A percentile compares a stretch with the other conserved stretches of the same genome.
These are phyloP conservation scores for Cydia splendana DNA, from an alignment of 1,140 invertebrate genomes.

Conservation along the genomic window DNA sequence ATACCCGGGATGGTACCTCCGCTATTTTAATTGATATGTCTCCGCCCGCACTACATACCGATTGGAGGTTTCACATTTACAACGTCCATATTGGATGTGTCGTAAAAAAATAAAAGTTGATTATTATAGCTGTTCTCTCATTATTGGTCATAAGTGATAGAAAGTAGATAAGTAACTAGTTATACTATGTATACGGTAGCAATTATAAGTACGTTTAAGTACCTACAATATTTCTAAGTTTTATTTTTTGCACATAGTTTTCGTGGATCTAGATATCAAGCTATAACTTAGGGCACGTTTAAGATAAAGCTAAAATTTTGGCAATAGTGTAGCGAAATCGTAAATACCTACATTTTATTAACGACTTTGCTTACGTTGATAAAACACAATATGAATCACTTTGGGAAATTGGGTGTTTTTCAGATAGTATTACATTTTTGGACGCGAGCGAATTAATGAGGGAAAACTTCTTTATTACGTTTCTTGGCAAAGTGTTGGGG, in stretches of 20 bases:
- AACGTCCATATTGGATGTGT: not conserved
- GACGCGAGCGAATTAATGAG: not conserved
- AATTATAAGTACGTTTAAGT: too few species aligned
- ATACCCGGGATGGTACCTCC: slow-evolving; percentile 23
- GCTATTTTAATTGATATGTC: slow-evolving; percentile 73
- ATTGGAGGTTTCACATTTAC: slow-evolving; percentile 36
- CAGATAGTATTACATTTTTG: not conserved
- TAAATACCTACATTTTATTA: too few species aligned
- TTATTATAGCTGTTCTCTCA: not conserved
- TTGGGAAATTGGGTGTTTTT: slow-evolving; percentile 8
- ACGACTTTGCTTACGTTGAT: not conserved
- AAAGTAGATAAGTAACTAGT: not conserved
- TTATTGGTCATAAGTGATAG: not conserved
- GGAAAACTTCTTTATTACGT: not conserved
- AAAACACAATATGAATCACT: slow-evolving; percentile 11
- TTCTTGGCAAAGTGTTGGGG: slow-evolving; percentile 9
- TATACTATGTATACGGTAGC: too few species aligned
- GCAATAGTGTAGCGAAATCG: too few species aligned
- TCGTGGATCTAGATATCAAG: too few species aligned
- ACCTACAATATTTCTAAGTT: too few species aligned
- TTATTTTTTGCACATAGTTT: too few species aligned
- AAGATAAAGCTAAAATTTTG: too few species aligned
- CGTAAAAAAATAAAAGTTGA: not conserved
- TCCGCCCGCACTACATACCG: slow-evolving; percentile 54
- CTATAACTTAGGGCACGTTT: too few species aligned